Base-by-base conservation (phyloP, 2,888 invertebrate genomes). In the Hydrotaea cyrtoneurina region DNA sequence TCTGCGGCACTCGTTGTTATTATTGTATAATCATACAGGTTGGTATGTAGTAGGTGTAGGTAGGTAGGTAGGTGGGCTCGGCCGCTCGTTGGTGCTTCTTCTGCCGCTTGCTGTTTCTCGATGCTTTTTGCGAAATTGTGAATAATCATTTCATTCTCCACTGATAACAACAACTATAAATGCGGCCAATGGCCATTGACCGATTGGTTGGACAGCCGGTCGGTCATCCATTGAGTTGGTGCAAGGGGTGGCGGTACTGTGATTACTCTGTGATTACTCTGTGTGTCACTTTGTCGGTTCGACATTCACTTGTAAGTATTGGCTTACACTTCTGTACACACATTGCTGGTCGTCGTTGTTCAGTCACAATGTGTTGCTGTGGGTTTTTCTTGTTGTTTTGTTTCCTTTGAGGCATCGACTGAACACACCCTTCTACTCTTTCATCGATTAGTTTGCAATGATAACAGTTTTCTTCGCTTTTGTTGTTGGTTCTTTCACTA, bases 151-250 rank as follows among this genome's bases (percentile, higher is more conserved):
- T 26, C 15, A 15, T 15, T 21, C 31, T 31, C 23, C 69, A 69
- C 46, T 66, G 66, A 66, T 66, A 66, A 64, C 36, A 36, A 4
- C 64, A n/a, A 46, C 46, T 46, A 74, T 39, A 74, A 85, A 77
- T 82, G 71, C 72, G 78, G 74, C 62, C 80, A 84, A 78, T 84
- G 83, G 83, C 83, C 80, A 78, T 78, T 83, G 83, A 80, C 83
- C 83, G 75, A 73, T 79, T 53, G 83, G n/a, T 59, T 64, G 57
- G 74, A 57, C 74, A 64, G 36, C 4, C 4, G 43, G 53, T 62
- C 13, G 3, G 15, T 64, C n/a, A n/a, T n/a, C n/a, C n/a, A n/a
- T n/a, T n/a, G n/a, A n/a, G n/a, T n/a, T n/a, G n/a, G n/a, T n/a
- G n/a, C n/a, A n/a, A n/a, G n/a, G n/a, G n/a, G n/a, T n/a, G n/a